A percentile compares a stretch with the other conserved stretches of the same genome.
phyloP scores from a whole-genome alignment of 2,888 invertebrate genomes.

The Ichneumon xanthorius region DNA sequence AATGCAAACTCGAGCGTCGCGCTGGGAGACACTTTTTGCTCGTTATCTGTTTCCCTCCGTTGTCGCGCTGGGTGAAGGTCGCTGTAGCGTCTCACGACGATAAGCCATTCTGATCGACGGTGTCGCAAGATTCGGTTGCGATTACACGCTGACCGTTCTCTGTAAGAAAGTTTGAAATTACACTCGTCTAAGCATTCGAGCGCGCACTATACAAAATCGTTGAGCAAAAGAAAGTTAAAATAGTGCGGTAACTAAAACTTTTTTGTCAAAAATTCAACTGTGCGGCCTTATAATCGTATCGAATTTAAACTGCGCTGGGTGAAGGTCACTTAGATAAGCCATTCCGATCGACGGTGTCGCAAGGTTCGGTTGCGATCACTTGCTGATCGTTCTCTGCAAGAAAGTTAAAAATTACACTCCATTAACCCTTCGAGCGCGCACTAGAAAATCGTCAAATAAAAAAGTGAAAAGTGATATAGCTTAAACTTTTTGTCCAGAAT shows the following conservation, averaged over 20 bases:
- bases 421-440: not conserved
- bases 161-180: not conserved
- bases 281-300: too few relatives aligned
- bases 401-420: not conserved
- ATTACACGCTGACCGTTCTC: slow-evolving; percentile 5
- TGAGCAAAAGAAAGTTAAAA: too few relatives aligned
- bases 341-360: not conserved
- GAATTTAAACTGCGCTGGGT: slow-evolving; percentile 7
- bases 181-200: not conserved
- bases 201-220: too few relatives aligned
- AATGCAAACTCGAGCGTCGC: not conserved
- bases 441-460: too few relatives aligned
- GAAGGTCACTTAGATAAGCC: slow-evolving; percentile 13
- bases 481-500: too few relatives aligned
- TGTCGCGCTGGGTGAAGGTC: slow-evolving; percentile 40
- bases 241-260: too few relatives aligned
- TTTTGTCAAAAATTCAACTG: too few relatives aligned
- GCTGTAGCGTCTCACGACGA: slow-evolving; percentile 22
- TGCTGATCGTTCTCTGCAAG: not conserved
- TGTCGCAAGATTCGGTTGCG: slow-evolving; percentile 7
- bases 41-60: slow-evolving; percentile 55
- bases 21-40: slow-evolving; percentile 60
- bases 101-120: slow-evolving; percentile 18
- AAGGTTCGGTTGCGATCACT: not conserved
- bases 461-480: too few relatives aligned